Conservation (phyloP, 2,113 vertebrate species). For the Stegastes partitus region DNA sequence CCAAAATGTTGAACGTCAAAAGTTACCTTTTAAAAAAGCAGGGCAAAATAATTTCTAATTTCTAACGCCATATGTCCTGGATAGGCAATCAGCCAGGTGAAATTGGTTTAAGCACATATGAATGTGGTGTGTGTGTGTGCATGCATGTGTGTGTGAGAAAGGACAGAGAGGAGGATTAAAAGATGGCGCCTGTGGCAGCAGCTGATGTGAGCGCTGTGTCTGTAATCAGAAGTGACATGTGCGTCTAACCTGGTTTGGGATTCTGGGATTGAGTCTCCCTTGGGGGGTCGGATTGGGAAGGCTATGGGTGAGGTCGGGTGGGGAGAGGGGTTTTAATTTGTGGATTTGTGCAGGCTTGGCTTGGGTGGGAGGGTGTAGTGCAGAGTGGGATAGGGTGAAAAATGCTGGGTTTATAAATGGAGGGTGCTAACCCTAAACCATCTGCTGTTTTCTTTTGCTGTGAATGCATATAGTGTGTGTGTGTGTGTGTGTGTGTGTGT, state of each 20-base stretch:
- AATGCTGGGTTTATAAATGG: slow-evolving; percentile 57
- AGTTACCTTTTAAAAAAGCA: neutral
- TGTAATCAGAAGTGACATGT: slow-evolving; percentile 85
- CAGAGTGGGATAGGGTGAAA: slow-evolving; percentile 47
- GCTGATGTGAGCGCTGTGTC: slow-evolving; percentile 75
- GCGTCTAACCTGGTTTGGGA: slow-evolving; percentile 84
- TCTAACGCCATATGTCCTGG: neutral
- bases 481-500: neutral
- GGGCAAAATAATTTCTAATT: slow-evolving; percentile 8
- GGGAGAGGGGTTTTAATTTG: slow-evolving; percentile 66
- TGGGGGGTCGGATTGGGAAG: slow-evolving; percentile 59
- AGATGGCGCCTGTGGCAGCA: slow-evolving; percentile 66
- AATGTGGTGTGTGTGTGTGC: slow-evolving; percentile 32
- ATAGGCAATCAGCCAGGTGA: slow-evolving; percentile 46
- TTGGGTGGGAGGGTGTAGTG: slow-evolving; percentile 64
- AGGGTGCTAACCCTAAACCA: slow-evolving; percentile 68
- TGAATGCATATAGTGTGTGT: slow-evolving; percentile 39
- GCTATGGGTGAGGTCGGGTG: slow-evolving; percentile 35
- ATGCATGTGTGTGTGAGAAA: slow-evolving; percentile 40
- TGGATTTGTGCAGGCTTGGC: slow-evolving; percentile 75
- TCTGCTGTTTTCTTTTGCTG: slow-evolving; percentile 74
- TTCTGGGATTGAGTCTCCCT: slow-evolving; percentile 77
- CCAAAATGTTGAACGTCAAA: slow-evolving; percentile 6
- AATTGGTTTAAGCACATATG: slow-evolving; percentile 49
- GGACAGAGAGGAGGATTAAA: slow-evolving; percentile 37